A percentile compares a stretch with the other conserved stretches of the same genome.
These are phyloP conservation scores for Triops longicaudatus DNA, from an alignment of 1,140 invertebrate species.

Conservation along the genomic window DNA sequence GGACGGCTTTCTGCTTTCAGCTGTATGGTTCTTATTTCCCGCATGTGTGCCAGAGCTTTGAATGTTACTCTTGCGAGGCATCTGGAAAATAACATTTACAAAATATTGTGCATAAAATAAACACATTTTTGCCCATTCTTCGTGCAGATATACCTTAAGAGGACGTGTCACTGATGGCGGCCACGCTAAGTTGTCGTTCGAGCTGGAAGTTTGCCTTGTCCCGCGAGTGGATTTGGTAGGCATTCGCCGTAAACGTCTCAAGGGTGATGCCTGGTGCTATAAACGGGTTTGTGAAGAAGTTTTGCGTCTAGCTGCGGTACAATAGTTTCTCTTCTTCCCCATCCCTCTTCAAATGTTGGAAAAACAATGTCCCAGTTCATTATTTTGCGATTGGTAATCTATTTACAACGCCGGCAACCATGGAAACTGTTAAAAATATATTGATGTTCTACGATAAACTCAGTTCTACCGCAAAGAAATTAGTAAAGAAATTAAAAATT, in stretches of 20 bases:
- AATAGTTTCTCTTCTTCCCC: neutral
- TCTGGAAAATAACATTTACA: neutral
- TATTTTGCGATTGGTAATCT: neutral
- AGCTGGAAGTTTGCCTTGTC: slow-evolving; percentile 67
- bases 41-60: slow-evolving; percentile 20
- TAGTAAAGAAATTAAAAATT: neutral
- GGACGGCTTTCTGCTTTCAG: too few species aligned
- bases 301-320: slow-evolving; percentile 47
- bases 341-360: neutral
- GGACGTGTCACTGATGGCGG: slow-evolving; percentile 39
- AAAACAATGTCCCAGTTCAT: neutral
- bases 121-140: slow-evolving; percentile 27
- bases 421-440: too few species aligned
- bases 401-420: too few species aligned
- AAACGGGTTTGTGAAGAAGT: slow-evolving; percentile 78
- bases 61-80: too few species aligned
- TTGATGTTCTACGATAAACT: too few species aligned
- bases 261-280: slow-evolving; percentile 77
- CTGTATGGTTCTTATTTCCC: neutral
- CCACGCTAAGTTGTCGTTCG: slow-evolving; percentile 53
- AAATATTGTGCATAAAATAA: neutral
- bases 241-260: slow-evolving; percentile 64
- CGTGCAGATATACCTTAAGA: slow-evolving; percentile 52
- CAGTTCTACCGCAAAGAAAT: neutral
- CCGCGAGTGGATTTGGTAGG: slow-evolving; percentile 48